Conservation (phyloP, 2,888 invertebrate species). For the Cryptocephalus primarius region DNA sequence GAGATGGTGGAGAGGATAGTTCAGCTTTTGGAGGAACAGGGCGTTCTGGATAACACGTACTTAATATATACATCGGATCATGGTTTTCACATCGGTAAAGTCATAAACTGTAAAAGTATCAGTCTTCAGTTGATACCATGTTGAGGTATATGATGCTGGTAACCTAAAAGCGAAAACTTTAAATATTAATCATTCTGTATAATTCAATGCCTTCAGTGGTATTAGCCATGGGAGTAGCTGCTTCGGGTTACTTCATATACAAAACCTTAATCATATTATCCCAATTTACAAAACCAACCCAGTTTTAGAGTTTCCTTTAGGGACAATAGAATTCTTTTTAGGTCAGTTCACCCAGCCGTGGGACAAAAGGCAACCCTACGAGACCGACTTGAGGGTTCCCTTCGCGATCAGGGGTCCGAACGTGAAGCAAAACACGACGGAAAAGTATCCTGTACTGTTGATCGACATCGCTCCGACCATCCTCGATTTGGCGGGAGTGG, state of each 20-base stretch:
- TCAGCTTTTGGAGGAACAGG: slow-evolving; percentile 40
- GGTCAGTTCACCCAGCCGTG: slow-evolving; percentile 81
- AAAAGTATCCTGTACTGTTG: slow-evolving; percentile 51
- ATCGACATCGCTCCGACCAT: slow-evolving; percentile 84
- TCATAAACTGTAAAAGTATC: too few species aligned
- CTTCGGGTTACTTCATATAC: too few species aligned
- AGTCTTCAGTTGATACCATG: too few species aligned
- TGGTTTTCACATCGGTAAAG: slow-evolving; percentile 75
- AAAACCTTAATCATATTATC: too few species aligned
- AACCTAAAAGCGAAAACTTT: too few species aligned
- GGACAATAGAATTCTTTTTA: slow-evolving; percentile 31
- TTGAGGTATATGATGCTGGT: too few species aligned
- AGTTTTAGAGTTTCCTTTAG: too few species aligned
- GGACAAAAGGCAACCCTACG: slow-evolving; percentile 86
- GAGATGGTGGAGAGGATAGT: slow-evolving; percentile 65
- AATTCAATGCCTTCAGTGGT: too few species aligned
- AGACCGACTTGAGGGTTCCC: slow-evolving; percentile 79
- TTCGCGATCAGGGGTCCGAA: slow-evolving; percentile 69
- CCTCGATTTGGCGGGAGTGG: slow-evolving; percentile 54
- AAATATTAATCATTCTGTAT: too few species aligned
- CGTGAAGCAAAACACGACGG: slow-evolving; percentile 39
- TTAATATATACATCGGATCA: slow-evolving; percentile 82
- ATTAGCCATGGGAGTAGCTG: too few species aligned
- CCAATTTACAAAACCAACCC: too few species aligned
- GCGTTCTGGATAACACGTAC: slow-evolving; percentile 61